These are phyloP conservation scores for Labroides dimidiatus DNA, from an alignment of 2,797 vertebrate species.

Conservation along the genomic window DNA sequence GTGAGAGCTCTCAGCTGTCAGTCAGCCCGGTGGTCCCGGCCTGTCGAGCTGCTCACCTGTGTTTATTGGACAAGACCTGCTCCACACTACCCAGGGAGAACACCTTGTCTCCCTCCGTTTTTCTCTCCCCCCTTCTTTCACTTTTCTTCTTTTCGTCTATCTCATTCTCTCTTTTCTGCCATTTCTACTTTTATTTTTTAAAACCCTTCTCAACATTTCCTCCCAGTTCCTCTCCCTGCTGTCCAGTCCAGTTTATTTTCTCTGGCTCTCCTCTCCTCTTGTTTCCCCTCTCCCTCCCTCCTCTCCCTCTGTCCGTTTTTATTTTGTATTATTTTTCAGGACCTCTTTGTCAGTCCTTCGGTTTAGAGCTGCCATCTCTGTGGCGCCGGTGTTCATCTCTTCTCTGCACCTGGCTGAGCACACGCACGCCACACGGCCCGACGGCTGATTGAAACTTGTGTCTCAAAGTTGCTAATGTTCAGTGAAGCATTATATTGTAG, in stretches of 20 bases:
- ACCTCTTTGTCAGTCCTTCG: constrained; percentile 67
- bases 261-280: constrained; percentile 48
- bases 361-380: constrained; percentile 59
- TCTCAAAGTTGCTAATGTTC: constrained; percentile 94
- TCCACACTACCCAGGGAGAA: constrained; percentile 77
- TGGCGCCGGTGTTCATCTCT: constrained; percentile 68
- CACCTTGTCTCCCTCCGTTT: constrained; percentile 67
- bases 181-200: constrained; percentile 51
- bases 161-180: constrained; percentile 54
- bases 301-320: constrained; percentile 54
- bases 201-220: constrained; percentile 33
- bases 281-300: constrained; percentile 33
- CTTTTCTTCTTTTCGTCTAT: constrained; percentile 61
- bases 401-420: constrained; percentile 76
- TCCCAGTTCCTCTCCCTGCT: constrained; percentile 22
- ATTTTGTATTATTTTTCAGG: constrained; percentile 70
- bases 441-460: constrained; percentile 92
- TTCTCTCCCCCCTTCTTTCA: constrained; percentile 50
- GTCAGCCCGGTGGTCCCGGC: constrained; percentile 80
- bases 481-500: constrained; percentile 98
- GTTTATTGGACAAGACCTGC: constrained; percentile 82
- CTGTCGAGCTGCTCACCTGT: constrained; percentile 81
- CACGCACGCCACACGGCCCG: constrained; percentile 72
- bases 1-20: constrained; percentile 84
- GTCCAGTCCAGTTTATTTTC: constrained; percentile 58